Conservation (phyloP, 1,140 invertebrate species). For the Eupeodes corollae region DNA sequence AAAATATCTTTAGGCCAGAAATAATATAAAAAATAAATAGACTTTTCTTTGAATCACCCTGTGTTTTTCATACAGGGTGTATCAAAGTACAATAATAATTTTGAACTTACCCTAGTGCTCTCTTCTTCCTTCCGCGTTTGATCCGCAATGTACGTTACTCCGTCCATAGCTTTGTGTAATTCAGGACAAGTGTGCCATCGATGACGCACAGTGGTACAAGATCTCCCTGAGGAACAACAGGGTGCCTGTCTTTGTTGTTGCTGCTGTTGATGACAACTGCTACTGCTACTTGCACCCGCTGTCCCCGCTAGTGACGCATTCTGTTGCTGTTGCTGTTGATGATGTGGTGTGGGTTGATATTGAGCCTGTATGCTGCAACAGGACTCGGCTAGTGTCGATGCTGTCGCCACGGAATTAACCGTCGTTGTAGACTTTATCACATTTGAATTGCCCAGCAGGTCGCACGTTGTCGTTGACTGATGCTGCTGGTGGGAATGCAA, state of each 20-base stretch:
- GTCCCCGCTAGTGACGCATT: constrained; percentile 7
- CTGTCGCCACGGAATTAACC: constrained; percentile 33
- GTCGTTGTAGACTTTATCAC: constrained; percentile 36
- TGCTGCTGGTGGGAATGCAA: constrained; percentile 27
- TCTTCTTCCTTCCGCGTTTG: constrained; percentile 87
- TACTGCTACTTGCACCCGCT: neutral
- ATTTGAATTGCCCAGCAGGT: constrained; percentile 30
- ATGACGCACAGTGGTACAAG: constrained; percentile 42
- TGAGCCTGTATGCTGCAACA: constrained; percentile 35
- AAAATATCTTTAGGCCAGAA: no score
- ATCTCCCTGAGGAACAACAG: constrained; percentile 22
- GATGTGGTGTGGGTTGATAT: constrained; percentile 24
- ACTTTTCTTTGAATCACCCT: no score
- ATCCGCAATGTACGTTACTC: constrained; percentile 84
- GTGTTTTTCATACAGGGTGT: no score
- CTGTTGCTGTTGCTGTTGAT: constrained; percentile 14
- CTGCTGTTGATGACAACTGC: neutral
- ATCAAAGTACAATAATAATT: no score
- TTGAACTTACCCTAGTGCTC: constrained; percentile 62
- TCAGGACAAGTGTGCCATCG: constrained; percentile 83
- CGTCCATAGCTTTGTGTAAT: constrained; percentile 82
- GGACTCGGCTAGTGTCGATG: constrained; percentile 31
- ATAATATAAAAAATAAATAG: no score
- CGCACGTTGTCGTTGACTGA: constrained; percentile 32
- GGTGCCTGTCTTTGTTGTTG: constrained; percentile 25